These are phyloP conservation scores for Periparus ater DNA, from an alignment of 2,797 vertebrate species.

Conservation along the genomic window DNA sequence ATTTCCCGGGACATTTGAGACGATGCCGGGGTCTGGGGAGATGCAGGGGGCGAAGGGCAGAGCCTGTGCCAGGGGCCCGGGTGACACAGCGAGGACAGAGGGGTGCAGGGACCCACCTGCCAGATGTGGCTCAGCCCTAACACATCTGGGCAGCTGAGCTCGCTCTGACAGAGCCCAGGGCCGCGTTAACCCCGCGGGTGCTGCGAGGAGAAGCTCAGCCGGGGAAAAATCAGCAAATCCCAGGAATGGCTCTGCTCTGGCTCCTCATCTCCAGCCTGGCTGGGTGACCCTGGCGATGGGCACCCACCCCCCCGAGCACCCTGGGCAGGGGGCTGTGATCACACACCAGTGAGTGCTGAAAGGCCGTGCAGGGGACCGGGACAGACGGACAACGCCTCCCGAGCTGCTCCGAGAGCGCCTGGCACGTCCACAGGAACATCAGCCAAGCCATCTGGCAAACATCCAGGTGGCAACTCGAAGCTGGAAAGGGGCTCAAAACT, in stretches of 20 bases:
- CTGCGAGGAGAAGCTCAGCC: neutral
- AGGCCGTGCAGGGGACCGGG: neutral
- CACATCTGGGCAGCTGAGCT: conserved; percentile 13
- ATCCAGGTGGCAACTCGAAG: neutral
- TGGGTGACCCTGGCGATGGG: neutral
- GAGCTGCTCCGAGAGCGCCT: neutral
- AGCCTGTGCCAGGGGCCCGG: rapidly evolving
- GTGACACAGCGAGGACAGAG: neutral
- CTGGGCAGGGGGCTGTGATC: rapidly evolving
- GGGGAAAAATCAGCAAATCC: neutral
- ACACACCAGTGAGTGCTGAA: rapidly evolving
- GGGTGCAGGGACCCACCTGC: conserved; percentile 1
- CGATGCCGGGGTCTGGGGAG: rapidly evolving
- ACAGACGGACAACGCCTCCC: rapidly evolving
- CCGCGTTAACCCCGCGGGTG: neutral
- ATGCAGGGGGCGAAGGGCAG: neutral
- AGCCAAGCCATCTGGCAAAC: neutral
- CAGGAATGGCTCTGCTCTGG: neutral
- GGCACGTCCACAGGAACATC: neutral
- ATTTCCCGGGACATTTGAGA: rapidly evolving
- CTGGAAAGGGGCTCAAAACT: conserved; percentile 3
- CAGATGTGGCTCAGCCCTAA: neutral
- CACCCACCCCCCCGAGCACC: neutral
- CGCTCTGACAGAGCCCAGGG: neutral
- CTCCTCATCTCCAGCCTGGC: neutral